Conservation (phyloP, 2,797 vertebrate species). For the Danio jaintianensis region DNA sequence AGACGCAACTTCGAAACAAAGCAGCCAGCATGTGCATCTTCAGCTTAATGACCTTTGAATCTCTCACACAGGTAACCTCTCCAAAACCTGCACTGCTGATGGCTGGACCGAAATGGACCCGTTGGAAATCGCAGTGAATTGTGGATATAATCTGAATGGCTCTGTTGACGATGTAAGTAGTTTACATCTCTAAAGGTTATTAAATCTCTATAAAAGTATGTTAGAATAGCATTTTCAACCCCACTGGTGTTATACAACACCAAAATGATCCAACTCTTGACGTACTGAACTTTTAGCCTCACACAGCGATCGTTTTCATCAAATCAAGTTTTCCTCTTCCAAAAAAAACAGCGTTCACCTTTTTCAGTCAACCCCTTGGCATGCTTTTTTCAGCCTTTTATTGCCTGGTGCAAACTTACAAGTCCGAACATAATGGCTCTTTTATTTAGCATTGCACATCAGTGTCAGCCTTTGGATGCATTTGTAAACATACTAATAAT, state of each 20-base stretch:
- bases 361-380: constrained; percentile 44
- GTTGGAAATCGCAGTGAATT: constrained; percentile 81
- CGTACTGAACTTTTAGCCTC: constrained; percentile 19
- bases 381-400: constrained; percentile 34
- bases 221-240: neutral
- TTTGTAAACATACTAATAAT: constrained; percentile 30
- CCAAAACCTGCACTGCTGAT: constrained; percentile 86
- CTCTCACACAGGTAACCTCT: constrained; percentile 85
- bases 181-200: neutral
- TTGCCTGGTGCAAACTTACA: constrained; percentile 31
- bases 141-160: constrained; percentile 84
- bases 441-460: constrained; percentile 47
- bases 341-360: neutral
- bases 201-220: neutral
- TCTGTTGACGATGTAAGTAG: constrained; percentile 78
- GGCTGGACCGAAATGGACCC: constrained; percentile 90
- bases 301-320: constrained; percentile 17
- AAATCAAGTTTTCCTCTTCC: constrained; percentile 17
- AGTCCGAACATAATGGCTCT: constrained; percentile 34
- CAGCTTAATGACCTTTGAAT: constrained; percentile 32
- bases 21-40: constrained; percentile 5
- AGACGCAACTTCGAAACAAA: constrained; percentile 3
- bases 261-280: constrained; percentile 30
- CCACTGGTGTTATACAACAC: constrained; percentile 22
- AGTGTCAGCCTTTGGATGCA: neutral